Evolutionary conservation across 2,113 vertebrate genomes (phyloP).

Genomic region (Eulemur rufifrons): DNA sequence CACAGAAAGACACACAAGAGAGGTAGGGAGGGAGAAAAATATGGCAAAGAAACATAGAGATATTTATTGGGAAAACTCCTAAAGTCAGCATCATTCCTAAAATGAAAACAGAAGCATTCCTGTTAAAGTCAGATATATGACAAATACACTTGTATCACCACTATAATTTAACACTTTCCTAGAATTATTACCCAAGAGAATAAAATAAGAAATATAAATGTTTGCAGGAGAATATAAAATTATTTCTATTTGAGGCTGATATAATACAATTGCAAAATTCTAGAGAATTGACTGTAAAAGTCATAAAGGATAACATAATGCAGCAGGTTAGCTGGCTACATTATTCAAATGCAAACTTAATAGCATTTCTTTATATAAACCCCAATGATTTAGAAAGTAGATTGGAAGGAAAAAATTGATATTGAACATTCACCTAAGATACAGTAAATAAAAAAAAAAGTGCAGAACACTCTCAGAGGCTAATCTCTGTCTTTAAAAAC

Average conservation of each 20-base stretch:
- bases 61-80: neutral
- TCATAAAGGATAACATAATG: neutral
- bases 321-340: neutral
- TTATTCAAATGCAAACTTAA: neutral
- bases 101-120: neutral
- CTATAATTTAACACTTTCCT: neutral
- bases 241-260: neutral
- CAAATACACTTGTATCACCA: neutral
- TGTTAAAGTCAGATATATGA: neutral
- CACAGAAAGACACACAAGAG: accelerated
- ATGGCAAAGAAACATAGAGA: neutral
- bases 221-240: neutral
- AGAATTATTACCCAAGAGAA: neutral
- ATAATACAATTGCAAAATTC: neutral
- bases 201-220: neutral
- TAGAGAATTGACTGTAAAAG: neutral
- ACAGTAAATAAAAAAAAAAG: neutral
- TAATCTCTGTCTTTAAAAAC: neutral
- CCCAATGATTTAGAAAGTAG: neutral
- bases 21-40: neutral
- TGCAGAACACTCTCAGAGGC: neutral
- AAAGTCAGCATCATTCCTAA: neutral
- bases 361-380: neutral
- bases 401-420: neutral
- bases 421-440: neutral